A percentile compares a stretch with the other conserved stretches of the same genome.
Conservation (phyloP, 2,888 invertebrate genomes). For the Acheta domesticus region DNA sequence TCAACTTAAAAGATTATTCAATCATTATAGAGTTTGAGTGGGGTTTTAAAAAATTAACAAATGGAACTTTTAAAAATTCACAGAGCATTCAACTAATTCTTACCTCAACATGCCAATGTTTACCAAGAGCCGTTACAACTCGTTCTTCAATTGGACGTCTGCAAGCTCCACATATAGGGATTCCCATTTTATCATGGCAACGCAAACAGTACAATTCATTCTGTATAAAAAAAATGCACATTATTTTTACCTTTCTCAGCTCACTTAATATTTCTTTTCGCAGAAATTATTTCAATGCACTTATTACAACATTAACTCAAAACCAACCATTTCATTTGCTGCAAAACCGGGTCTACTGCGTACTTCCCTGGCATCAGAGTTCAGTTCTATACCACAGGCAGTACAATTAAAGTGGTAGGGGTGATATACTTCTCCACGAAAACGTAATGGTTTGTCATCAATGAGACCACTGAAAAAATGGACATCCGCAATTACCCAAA, state of each 20-base stretch:
- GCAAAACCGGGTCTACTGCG: conserved; percentile 85
- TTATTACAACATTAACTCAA: too few species aligned
- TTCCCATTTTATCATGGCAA: conserved; percentile 99
- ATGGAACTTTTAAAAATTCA: too few species aligned
- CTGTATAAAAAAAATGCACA: conserved; percentile 49
- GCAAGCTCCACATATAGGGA: conserved; percentile 99
- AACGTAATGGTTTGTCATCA: conserved; percentile 85
- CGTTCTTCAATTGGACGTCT: conserved; percentile 98
- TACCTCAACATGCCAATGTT: conserved; percentile 97
- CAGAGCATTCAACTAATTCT: conserved; percentile 19
- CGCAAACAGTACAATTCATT: conserved; percentile 95
- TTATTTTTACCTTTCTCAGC: neutral
- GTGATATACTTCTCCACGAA: conserved; percentile 96
- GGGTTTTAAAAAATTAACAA: too few species aligned
- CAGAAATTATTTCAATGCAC: too few species aligned
- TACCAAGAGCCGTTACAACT: conserved; percentile 96
- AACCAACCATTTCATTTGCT: conserved; percentile 76
- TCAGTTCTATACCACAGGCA: conserved; percentile 85
- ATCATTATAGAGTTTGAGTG: too few species aligned
- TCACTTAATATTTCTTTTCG: too few species aligned
- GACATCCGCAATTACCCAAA: neutral
- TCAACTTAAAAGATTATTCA: too few species aligned
- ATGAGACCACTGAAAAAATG: conserved; percentile 73
- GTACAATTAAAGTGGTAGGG: conserved; percentile 99
- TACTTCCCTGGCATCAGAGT: conserved; percentile 93